phyloP scores from a whole-genome alignment of 1,140 invertebrate genomes.

The Ctenoplectra terminalis region DNA sequence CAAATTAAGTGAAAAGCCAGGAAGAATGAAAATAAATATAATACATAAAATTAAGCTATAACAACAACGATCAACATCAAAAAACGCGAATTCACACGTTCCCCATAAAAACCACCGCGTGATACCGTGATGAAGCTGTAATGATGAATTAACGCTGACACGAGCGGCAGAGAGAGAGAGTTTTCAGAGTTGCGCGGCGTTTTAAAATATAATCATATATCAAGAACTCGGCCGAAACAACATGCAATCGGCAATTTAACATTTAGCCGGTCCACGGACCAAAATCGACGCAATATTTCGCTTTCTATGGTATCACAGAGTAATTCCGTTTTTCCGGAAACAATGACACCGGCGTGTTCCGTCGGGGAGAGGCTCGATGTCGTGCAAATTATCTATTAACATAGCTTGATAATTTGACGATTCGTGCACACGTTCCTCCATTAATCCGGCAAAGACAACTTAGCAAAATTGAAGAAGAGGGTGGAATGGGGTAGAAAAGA shows the following conservation, averaged over 20 bases:
- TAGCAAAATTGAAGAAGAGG: not conserved
- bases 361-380: not conserved
- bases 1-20: not conserved
- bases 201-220: conserved; percentile 34
- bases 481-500: conserved; percentile 13
- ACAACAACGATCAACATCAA: not conserved
- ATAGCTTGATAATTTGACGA: conserved; percentile 48
- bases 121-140: not conserved
- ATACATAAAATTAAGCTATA: not conserved
- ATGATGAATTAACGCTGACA: conserved; percentile 11
- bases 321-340: conserved; percentile 31
- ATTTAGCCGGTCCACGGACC: not conserved
- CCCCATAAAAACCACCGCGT: not conserved
- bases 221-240: not conserved
- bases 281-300: conserved; percentile 40
- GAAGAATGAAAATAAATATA: not conserved
- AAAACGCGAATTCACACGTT: not conserved
- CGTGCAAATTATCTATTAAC: conserved; percentile 50
- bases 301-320: conserved; percentile 22
- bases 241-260: conserved; percentile 27
- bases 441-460: conserved; percentile 61
- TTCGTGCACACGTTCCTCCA: conserved; percentile 43
- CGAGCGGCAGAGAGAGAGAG: not conserved
- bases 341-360: not conserved
- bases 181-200: not conserved